Conservation (phyloP, 2,888 invertebrate species). For the Morpho helenor region DNA sequence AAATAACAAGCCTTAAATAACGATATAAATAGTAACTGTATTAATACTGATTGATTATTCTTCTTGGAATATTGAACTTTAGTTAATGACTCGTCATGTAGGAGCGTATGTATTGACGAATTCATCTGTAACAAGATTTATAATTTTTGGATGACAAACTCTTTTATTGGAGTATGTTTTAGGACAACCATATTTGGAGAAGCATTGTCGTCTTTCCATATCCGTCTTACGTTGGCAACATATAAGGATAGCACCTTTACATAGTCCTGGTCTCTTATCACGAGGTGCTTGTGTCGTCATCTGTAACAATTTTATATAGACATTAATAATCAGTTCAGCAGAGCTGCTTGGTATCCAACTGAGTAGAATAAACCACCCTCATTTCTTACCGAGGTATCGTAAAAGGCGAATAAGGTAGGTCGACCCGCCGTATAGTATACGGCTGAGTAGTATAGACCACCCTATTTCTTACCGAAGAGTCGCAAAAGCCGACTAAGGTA, state of each 20-base stretch:
- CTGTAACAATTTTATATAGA: slow-evolving; percentile 17
- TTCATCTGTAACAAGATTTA: slow-evolving; percentile 41
- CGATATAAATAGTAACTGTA: slow-evolving; percentile 8
- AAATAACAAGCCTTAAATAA: too few relatives aligned
- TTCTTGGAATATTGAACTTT: too few relatives aligned
- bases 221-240: slow-evolving; percentile 42
- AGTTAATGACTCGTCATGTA: background rate
- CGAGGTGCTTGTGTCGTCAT: slow-evolving; percentile 30
- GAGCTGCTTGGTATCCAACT: too few relatives aligned
- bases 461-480: too few relatives aligned
- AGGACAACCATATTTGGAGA: slow-evolving; percentile 43
- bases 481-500: too few relatives aligned
- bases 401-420: too few relatives aligned
- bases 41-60: slow-evolving; percentile 18
- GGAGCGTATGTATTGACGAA: slow-evolving; percentile 45
- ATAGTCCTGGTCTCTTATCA: slow-evolving; percentile 33
- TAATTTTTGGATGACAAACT: slow-evolving; percentile 38
- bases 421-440: too few relatives aligned
- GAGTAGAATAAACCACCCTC: too few relatives aligned
- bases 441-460: too few relatives aligned
- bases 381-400: too few relatives aligned
- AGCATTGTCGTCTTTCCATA: slow-evolving; percentile 40
- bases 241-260: slow-evolving; percentile 51
- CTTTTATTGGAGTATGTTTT: slow-evolving; percentile 34
- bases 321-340: background rate